Base-by-base conservation (phyloP, 2,888 invertebrate genomes). In the Biston stratarius region DNA sequence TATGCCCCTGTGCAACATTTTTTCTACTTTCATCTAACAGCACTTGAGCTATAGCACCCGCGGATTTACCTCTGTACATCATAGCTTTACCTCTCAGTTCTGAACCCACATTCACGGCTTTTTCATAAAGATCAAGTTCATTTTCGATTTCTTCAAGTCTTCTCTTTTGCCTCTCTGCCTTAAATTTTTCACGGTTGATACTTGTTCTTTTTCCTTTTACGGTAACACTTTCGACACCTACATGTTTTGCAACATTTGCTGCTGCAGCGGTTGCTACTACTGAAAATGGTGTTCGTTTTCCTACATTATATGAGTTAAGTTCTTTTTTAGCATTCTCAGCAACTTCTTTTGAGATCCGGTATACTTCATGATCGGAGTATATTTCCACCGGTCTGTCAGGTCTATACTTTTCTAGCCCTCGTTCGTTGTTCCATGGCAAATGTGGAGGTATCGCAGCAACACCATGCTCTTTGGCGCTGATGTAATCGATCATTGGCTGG, bases 401-500 rank as follows among this genome's bases (percentile, higher is more conserved):
- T 82, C 95, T 95, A 85, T 96, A 96, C 82, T 96, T 95, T 74
- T 95, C 94, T 71, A 96, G 89, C 44, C 95, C 96, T 78, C 96
- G 94, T 85, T 96, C 96, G 86, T 96, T 96, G 69, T 95, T 95
- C 96, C 96, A 96, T 66, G 97, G 97, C 74, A 97, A 91, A 89
- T 97, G 96, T 74, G 97, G 96, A 44, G 94, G 94, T 57, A 88
- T 88, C 0, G 83, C 77, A 15, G 81, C 66, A 15, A 85, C 76
- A 61, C 93, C 94, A 61, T 88, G 92, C 75, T 95, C 95, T 90
- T 96, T 97, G 52, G 95, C 95, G 82, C 96, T 96, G 77, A 97
- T 95, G 83, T 97, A 97, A 88, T 97, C 97, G 81, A 97, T 96
- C 97, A 97, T 97, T 57, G 97, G 97, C 87, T 97, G 97, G 90